Evolutionary conservation across 1,140 invertebrate genomes (phyloP).

Genomic region (Drosophila kepulauana): DNA sequence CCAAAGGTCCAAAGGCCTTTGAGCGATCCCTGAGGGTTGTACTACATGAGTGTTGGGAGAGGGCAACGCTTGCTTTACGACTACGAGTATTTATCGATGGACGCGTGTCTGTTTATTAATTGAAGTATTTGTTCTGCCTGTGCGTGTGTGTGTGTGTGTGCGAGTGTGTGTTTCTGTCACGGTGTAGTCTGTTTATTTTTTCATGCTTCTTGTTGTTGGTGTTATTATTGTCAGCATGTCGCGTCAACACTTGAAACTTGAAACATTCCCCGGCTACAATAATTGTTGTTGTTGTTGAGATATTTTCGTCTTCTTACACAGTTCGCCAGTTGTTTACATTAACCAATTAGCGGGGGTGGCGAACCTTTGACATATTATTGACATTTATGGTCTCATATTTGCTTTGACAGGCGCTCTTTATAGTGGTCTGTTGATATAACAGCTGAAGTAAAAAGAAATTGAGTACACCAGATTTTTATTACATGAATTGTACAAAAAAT

Average conservation of each 20-base stretch:
- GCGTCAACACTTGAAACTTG: slow-evolving; percentile 81
- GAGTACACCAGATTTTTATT: background rate
- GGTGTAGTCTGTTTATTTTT: slow-evolving; percentile 68
- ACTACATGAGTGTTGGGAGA: slow-evolving; percentile 16
- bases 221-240: slow-evolving; percentile 51
- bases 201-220: slow-evolving; percentile 49
- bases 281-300: slow-evolving; percentile 18
- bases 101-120: slow-evolving; percentile 82
- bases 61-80: slow-evolving; percentile 37
- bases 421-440: slow-evolving; percentile 23
- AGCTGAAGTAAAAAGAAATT: slow-evolving; percentile 19
- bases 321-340: slow-evolving; percentile 74
- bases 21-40: slow-evolving; percentile 32
- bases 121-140: slow-evolving; percentile 75
- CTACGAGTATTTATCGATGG: slow-evolving; percentile 77
- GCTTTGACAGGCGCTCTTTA: slow-evolving; percentile 63
- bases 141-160: slow-evolving; percentile 12
- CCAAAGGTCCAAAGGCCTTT: background rate
- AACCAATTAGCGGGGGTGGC: slow-evolving; percentile 76
- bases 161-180: slow-evolving; percentile 20
- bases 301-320: slow-evolving; percentile 49
- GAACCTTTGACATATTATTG: slow-evolving; percentile 75
- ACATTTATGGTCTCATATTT: slow-evolving; percentile 77
- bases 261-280: slow-evolving; percentile 62
- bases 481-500: no score